A percentile compares a stretch with the other conserved stretches of the same genome.
phyloP scores from a whole-genome alignment of 2,797 vertebrate genomes.

The Typhlichthys subterraneus region DNA sequence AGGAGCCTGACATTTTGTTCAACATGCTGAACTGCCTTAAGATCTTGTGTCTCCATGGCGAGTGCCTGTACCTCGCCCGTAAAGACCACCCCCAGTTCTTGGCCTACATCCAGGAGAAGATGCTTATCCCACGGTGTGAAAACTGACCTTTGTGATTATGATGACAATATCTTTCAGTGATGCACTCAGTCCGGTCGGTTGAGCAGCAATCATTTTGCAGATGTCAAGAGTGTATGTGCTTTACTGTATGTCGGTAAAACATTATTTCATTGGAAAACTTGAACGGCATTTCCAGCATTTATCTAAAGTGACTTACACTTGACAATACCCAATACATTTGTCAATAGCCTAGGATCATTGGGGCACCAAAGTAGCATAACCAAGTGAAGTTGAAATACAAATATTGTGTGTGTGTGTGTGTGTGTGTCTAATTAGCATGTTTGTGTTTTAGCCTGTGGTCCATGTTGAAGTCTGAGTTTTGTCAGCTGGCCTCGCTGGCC shows the following conservation, averaged over 20 bases:
- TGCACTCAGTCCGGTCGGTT: not conserved
- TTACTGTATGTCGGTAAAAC: not conserved
- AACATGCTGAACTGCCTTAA: slow-evolving; percentile 98
- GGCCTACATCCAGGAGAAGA: slow-evolving; percentile 93
- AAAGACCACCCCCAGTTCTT: slow-evolving; percentile 95
- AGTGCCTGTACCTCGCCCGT: slow-evolving; percentile 90
- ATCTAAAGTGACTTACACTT: too few species aligned
- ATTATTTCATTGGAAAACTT: too few species aligned
- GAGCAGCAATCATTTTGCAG: not conserved
- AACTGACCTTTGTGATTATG: not conserved
- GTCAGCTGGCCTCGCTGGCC: slow-evolving; percentile 94
- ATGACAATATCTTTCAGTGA: not conserved
- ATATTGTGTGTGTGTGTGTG: not conserved
- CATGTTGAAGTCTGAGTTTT: slow-evolving; percentile 96
- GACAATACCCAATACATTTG: too few species aligned
- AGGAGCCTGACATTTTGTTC: slow-evolving; percentile 98
- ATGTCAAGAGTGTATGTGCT: not conserved
- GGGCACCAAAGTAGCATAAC: too few species aligned
- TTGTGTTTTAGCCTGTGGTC: slow-evolving; percentile 87
- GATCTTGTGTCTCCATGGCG: slow-evolving; percentile 95
- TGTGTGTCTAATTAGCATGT: not conserved
- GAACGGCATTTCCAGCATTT: too few species aligned
- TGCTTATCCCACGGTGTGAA: slow-evolving; percentile 92
- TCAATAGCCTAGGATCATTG: too few species aligned
- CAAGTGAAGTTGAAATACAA: too few species aligned